Evolutionary conservation across 1,140 invertebrate genomes (phyloP).

Genomic region (Trypoxylus dichotomus): DNA sequence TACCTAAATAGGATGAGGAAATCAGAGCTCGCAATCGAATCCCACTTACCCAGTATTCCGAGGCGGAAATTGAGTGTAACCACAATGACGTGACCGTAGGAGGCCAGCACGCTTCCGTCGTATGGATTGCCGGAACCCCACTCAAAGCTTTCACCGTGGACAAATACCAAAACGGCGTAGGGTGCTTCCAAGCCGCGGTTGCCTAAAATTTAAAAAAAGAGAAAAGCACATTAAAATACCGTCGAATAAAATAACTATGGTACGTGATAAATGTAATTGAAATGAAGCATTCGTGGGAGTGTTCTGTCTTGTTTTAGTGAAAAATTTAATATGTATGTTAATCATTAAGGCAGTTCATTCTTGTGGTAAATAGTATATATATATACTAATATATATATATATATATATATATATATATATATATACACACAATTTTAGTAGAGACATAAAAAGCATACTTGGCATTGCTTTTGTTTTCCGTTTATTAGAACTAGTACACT

Average conservation of each 20-base stretch:
- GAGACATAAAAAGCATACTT: too few species aligned
- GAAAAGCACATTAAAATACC: not conserved
- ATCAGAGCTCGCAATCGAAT: slow-evolving; percentile 8
- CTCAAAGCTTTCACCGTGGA: slow-evolving; percentile 84
- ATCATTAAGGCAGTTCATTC: too few species aligned
- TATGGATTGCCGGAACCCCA: slow-evolving; percentile 84
- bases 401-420: too few species aligned
- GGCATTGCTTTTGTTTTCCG: too few species aligned
- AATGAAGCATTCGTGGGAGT: not conserved
- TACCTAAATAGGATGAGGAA: slow-evolving; percentile 21
- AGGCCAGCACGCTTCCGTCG: slow-evolving; percentile 85
- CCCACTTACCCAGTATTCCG: slow-evolving; percentile 76
- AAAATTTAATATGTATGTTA: not conserved
- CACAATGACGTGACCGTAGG: slow-evolving; percentile 85
- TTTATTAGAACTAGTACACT: too few species aligned
- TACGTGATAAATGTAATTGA: not conserved
- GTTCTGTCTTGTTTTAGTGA: not conserved
- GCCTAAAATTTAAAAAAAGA: slow-evolving; percentile 55
- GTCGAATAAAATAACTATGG: not conserved
- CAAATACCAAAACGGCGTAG: slow-evolving; percentile 79
- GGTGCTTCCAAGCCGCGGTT: slow-evolving; percentile 75
- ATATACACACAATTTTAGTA: too few species aligned
- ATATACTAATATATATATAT: too few species aligned
- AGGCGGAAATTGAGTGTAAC: slow-evolving; percentile 89
- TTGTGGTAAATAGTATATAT: too few species aligned